phyloP scores from a whole-genome alignment of 1,140 invertebrate genomes.

The Drosophila kepulauana region DNA sequence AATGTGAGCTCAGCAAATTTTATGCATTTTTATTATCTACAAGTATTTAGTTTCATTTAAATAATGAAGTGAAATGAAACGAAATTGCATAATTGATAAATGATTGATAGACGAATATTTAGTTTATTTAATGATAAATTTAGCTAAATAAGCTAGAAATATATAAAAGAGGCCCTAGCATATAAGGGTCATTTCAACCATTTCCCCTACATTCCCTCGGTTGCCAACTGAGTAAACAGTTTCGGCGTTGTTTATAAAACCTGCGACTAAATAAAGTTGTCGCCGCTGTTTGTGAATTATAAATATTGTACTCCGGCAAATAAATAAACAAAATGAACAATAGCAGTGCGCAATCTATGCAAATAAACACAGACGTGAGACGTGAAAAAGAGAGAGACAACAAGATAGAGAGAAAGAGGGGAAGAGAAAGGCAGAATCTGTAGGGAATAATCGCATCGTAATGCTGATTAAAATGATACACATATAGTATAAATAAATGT shows the following conservation, averaged over 20 bases:
- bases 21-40: no score
- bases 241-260: slow-evolving; percentile 34
- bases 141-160: not conserved
- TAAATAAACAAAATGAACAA: slow-evolving; percentile 38
- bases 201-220: not conserved
- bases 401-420: no score
- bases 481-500: slow-evolving; percentile 4
- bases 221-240: slow-evolving; percentile 8
- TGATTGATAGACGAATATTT: not conserved
- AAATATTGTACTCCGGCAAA: slow-evolving; percentile 45
- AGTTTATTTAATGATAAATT: slow-evolving; percentile 3
- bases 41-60: no score
- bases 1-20: no score
- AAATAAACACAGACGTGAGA: slow-evolving; percentile 6
- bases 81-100: not conserved
- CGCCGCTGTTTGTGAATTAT: slow-evolving; percentile 32
- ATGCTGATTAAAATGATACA: slow-evolving; percentile 39
- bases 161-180: not conserved
- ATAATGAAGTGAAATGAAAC: not conserved
- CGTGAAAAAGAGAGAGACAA: no score
- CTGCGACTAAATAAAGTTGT: slow-evolving; percentile 32
- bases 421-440: not conserved
- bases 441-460: slow-evolving; percentile 24
- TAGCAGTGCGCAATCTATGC: slow-evolving; percentile 11
- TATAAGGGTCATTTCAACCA: not conserved